Evolutionary conservation across 1,140 invertebrate genomes (phyloP), one percentile per base, ranked within the genome.

Genomic region (Plutomurus gul): DNA sequence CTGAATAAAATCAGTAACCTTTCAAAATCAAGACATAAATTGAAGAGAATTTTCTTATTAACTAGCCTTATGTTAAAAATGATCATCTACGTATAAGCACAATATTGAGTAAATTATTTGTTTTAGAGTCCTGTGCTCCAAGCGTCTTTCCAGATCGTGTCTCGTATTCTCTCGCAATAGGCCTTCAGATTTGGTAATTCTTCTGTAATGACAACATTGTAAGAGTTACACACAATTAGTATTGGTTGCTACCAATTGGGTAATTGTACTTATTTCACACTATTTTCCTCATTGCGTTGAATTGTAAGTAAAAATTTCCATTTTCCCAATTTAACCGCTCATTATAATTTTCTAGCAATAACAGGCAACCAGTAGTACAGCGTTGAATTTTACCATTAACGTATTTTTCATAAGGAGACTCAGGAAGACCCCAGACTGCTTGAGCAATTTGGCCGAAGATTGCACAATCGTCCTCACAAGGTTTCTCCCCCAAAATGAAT

Each of bases 371-470:
- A 25, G 20, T 20, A 27, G 1, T 13, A 56, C 22, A 30, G 20
- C 8, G 8, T n/a, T n/a, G n/a, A n/a, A 20, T 71, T 11, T 46
- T 43, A 79, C 78, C 78, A 36, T 80, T 16, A 33, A 76, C 36
- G n/a, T 39, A 60, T 49, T 49, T 80, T 39, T 85, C 84, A 75
- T 83, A 85, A 0, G 81, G 83, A n/a, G 85, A 85, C 10, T 82
- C 84, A 1, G 85, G 85, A 80, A 86, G 85, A 43, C 86, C 86
- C 85, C 85, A 88, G 8, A 86, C 56, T 36, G 86, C 82, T 81
- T 87, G 86, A 16, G 82, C 82, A 39, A 88, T 56, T 80, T 86
- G 85, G 4, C 86, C 87, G 84, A 88, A 88, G 33, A 88, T 76
- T 6, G 85, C 84, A 84, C 87, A 88, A 80, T 88, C 88, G 16